These are phyloP conservation scores for Orcinus orca DNA, from an alignment of 2,113 vertebrate species.

Conservation along the genomic window DNA sequence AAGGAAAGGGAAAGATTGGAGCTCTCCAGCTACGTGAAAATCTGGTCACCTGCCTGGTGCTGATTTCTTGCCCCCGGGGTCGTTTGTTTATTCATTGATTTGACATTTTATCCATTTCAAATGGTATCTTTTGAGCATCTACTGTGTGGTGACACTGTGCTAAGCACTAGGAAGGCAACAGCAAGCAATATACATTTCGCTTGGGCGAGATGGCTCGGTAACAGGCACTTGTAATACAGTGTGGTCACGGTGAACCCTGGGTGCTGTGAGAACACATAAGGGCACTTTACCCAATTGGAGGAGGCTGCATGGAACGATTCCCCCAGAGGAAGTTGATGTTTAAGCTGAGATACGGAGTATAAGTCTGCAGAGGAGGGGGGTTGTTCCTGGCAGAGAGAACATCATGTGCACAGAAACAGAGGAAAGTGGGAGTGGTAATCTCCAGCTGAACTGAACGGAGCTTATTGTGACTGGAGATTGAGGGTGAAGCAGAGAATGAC, in stretches of 20 bases:
- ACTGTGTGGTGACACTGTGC: neutral
- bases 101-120: neutral
- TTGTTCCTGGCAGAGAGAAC: slow-evolving; percentile 36
- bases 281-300: neutral
- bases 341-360: neutral
- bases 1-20: neutral
- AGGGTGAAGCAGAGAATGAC: neutral
- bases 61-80: neutral
- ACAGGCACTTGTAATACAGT: neutral
- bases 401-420: slow-evolving; percentile 12
- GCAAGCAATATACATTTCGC: neutral
- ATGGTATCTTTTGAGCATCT: neutral
- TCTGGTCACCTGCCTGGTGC: neutral
- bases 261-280: neutral
- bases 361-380: neutral
- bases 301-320: neutral
- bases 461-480: slow-evolving; percentile 22
- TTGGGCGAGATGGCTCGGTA: neutral
- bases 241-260: neutral
- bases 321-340: neutral
- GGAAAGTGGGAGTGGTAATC: neutral
- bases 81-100: neutral
- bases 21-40: neutral
- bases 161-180: neutral
- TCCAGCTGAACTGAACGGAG: slow-evolving; percentile 30